Conservation (phyloP, 2,113 vertebrate genomes). For the Dascyllus trimaculatus region DNA sequence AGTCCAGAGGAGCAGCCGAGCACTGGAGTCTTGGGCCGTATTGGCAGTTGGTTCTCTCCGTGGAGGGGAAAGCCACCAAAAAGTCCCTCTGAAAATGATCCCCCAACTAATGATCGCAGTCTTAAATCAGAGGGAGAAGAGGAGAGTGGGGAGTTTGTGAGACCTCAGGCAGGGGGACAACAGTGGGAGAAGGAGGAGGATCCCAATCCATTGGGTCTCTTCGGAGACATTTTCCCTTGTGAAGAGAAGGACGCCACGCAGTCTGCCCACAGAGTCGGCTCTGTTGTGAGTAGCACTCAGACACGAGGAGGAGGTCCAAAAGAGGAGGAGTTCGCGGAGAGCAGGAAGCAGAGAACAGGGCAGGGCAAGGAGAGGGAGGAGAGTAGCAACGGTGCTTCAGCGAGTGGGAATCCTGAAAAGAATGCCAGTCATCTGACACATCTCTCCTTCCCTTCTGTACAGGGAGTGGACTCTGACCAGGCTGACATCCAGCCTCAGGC, state of each 20-base stretch:
- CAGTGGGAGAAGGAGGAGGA: constrained; percentile 44
- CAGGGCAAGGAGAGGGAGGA: constrained; percentile 61
- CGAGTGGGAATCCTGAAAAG: constrained; percentile 62
- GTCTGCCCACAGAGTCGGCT: constrained; percentile 76
- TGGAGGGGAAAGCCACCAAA: constrained; percentile 69
- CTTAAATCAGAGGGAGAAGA: constrained; percentile 36
- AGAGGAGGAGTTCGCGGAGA: constrained; percentile 70
- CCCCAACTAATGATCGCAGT: constrained; percentile 12
- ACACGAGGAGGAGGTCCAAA: constrained; percentile 53
- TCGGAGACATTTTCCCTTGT: constrained; percentile 57
- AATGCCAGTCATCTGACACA: constrained; percentile 77
- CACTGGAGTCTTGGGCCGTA: constrained; percentile 80
- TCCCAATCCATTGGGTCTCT: constrained; percentile 28
- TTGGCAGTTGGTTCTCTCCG: constrained; percentile 83
- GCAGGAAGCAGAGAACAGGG: constrained; percentile 53
- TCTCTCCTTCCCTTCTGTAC: constrained; percentile 43
- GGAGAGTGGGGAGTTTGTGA: constrained; percentile 42
- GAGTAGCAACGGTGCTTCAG: constrained; percentile 41
- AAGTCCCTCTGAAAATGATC: constrained; percentile 52
- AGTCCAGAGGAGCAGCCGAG: constrained; percentile 73
- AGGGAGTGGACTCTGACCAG: constrained; percentile 62
- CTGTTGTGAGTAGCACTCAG: constrained; percentile 48
- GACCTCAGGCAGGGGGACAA: constrained; percentile 10
- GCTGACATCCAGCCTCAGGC: constrained; percentile 43
- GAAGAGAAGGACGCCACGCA: constrained; percentile 73